Evolutionary conservation across 2,888 invertebrate genomes (phyloP).

Genomic region (Chamaedrilus cognettii): DNA sequence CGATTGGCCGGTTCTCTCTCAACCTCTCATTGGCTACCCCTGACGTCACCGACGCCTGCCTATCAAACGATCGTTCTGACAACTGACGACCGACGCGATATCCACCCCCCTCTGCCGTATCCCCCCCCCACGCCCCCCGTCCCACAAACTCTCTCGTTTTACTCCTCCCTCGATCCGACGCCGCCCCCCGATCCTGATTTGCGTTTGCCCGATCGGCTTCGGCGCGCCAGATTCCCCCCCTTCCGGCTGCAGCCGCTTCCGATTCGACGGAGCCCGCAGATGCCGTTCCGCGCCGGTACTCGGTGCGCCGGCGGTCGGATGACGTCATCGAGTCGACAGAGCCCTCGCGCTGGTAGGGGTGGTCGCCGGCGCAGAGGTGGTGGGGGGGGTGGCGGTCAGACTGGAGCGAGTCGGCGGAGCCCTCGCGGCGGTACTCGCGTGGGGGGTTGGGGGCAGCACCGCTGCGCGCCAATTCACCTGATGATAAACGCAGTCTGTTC

Average conservation of each 20-base stretch:
- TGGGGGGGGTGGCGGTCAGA: neutral
- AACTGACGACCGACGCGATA: neutral
- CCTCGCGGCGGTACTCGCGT: too few relatives aligned
- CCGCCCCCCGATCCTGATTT: neutral
- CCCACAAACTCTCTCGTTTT: neutral
- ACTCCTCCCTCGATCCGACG: neutral
- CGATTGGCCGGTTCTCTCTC: conserved; percentile 1
- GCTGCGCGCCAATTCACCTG: too few relatives aligned
- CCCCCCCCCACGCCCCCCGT: neutral
- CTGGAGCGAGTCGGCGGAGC: too few relatives aligned
- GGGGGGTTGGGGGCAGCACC: too few relatives aligned
- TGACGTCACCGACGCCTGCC: neutral
- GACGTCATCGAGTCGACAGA: conserved; percentile 10
- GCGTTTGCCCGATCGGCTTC: neutral
- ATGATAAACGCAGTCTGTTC: too few relatives aligned
- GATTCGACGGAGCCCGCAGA: neutral
- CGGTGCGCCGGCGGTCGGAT: neutral
- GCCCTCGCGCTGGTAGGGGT: conserved; percentile 8
- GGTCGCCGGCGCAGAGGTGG: neutral
- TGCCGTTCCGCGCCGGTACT: neutral
- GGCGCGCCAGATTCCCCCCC: too few relatives aligned
- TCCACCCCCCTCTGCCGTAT: too few relatives aligned
- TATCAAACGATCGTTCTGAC: neutral
- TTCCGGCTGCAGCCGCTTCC: too few relatives aligned
- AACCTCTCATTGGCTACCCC: too few relatives aligned